Conservation (phyloP, 2,888 invertebrate species). For the Aporophyla lueneburgensis region DNA sequence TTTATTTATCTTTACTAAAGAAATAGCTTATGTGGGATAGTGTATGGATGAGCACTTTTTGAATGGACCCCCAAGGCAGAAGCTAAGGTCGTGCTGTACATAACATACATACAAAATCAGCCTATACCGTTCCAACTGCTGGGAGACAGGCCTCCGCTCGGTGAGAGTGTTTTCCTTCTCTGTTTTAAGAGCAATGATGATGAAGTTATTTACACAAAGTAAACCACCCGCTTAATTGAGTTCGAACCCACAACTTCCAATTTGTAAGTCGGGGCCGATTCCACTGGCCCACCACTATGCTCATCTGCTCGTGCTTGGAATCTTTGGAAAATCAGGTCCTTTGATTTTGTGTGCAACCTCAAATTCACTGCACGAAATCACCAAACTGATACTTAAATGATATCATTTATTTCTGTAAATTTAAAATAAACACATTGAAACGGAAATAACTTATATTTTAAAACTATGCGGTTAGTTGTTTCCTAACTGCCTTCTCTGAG, state of each 20-base stretch:
- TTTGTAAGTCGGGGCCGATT: too few relatives aligned
- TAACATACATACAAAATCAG: too few relatives aligned
- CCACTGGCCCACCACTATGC: too few relatives aligned
- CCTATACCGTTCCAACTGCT: too few relatives aligned
- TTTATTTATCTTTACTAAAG: conserved; percentile 6
- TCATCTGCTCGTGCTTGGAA: too few relatives aligned
- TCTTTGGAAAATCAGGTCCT: too few relatives aligned
- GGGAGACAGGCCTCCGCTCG: too few relatives aligned
- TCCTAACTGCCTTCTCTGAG: not conserved
- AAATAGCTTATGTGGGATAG: not conserved
- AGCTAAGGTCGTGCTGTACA: not conserved
- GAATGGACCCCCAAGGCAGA: not conserved
- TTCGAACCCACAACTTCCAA: too few relatives aligned
- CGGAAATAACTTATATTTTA: not conserved
- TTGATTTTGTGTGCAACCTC: not conserved
- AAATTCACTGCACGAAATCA: not conserved
- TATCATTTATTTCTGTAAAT: not conserved
- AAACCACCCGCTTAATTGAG: too few relatives aligned
- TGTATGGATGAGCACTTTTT: not conserved
- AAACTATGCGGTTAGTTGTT: not conserved
- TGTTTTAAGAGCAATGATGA: too few relatives aligned
- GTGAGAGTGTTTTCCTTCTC: too few relatives aligned
- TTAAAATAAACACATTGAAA: not conserved
- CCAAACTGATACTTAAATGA: not conserved
- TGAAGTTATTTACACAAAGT: too few relatives aligned